Conservation (phyloP, 2,888 invertebrate species). For the Drosophila ezoana region DNA sequence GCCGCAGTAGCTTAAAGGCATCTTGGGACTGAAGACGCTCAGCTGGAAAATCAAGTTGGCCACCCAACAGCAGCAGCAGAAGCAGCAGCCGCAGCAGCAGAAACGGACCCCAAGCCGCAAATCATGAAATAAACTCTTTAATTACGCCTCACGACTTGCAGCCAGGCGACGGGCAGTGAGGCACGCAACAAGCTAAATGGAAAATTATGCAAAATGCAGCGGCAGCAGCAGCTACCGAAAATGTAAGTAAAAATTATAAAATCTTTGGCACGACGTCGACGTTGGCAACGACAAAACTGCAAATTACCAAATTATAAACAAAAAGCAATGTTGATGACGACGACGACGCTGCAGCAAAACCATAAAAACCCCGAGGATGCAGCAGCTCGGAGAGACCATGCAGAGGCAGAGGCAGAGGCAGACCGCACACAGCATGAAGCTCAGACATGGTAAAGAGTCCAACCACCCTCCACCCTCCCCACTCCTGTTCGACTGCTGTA, state of each 20-base stretch:
- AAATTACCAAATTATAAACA: constrained; percentile 77
- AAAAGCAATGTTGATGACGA: constrained; percentile 54
- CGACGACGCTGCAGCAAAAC: constrained; percentile 23
- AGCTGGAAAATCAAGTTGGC: constrained; percentile 78
- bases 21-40: constrained; percentile 68
- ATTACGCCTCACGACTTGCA: constrained; percentile 77
- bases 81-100: constrained; percentile 20
- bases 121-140: constrained; percentile 80
- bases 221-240: constrained; percentile 63
- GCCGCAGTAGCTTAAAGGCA: constrained; percentile 65
- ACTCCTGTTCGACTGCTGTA: constrained; percentile 30
- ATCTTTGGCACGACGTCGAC: constrained; percentile 74
- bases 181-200: constrained; percentile 72
- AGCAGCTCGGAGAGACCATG: constrained; percentile 15
- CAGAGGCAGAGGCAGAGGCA: constrained; percentile 5
- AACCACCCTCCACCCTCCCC: constrained; percentile 2
- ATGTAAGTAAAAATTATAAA: constrained; percentile 75
- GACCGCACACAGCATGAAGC: constrained; percentile 66
- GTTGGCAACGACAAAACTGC: constrained; percentile 73
- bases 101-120: constrained; percentile 56
- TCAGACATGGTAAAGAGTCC: constrained; percentile 31
- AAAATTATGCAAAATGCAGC: constrained; percentile 77
- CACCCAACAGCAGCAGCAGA: constrained; percentile 54
- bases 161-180: constrained; percentile 17
- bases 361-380: constrained; percentile 57